Base-by-base conservation (phyloP, 2,113 vertebrate genomes). In the Salvelinus namaycush region DNA sequence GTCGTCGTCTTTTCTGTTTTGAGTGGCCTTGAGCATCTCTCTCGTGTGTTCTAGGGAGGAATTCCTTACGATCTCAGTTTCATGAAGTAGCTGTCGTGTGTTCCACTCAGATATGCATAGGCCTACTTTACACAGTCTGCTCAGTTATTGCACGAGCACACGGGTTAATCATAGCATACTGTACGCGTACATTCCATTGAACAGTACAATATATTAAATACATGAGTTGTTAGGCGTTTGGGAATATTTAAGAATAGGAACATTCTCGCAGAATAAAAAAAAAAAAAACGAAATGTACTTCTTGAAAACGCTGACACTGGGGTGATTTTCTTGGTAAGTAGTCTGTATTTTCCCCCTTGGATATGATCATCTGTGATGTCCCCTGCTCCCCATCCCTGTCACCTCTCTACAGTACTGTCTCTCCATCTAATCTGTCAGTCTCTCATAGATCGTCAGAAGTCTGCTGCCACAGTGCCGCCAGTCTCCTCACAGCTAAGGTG, bases 381-480 rank as follows among this genome's bases (percentile, higher is more conserved):
- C 48, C 31, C 68, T 34, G 4, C 20, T 49, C 16, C 8, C 3
- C 68, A 5, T 11, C 34, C 14, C 49, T 75, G 22, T n/a, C 20
- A 62, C 20, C 59, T 62, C 57, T 59, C 11, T 51, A 13, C 49
- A 51, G 9, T 76, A 49, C 78, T 94, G 91, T 95, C 91, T 89
- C 92, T 93, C 91, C 92, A 83, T 94, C 94, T 97, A 96, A 97
- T 93, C 34, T 95, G 93, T 96, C 92, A 97, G 96, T 96, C 93
- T 97, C 94, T 97, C 92, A 85, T 96, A 97, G 96, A 96, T 96
- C 91, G 93, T 97, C 95, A 96, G 95, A 94, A 98, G 95, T 90
- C 93, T 97, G 94, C 95, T 97, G 95, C 95, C 95, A 90, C 95
- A 94, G 91, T 95, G 95, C 92, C 93, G 93, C 89, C 94, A 93